Base-by-base conservation (phyloP, 2,888 invertebrate genomes). In the Lysandra coridon region DNA sequence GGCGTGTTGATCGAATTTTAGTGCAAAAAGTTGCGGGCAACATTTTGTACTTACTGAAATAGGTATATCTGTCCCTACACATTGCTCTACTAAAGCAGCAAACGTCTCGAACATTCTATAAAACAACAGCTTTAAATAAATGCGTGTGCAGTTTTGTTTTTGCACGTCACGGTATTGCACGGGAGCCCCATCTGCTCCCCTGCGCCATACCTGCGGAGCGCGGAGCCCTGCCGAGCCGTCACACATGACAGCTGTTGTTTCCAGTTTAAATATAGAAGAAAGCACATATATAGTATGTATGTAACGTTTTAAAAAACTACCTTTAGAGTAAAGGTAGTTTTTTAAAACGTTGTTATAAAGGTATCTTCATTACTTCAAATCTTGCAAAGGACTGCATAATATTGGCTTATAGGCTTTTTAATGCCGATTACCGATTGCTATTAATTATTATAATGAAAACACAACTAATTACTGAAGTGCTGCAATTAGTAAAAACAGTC, bases 91-190 rank as follows among this genome's bases (percentile, higher is more conserved):
- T 69, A 69, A 69, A 17, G 69, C 69, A 69, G 33, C 33, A 33
- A 17, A 69, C 14, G 17, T 12, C 64, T 30, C 10, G 64, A 7
- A 30, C 33, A 69, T 69, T 69, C 69, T 69, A 69, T 17, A 37
- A 30, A 69, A 69, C 69, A 14, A 69, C 12, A 4, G 74, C 74
- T 10, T n/a, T 23, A 23, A 49, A 74, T 74, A 75, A 49, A 49
- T 53, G 74, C n/a, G 75, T 12, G 75, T 75, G 49, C 44, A 74
- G 74, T 49, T 53, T 76, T 53, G 76, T 76, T 49, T 74, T 53
- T 76, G 33, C 53, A 30, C 30, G 76, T 76, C 76, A 76, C 57
- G 76, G 53, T 49, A 49, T 49, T 53, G 57, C 76, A 76, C 76
- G 57, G 57, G 76, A 6, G 14, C 76, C 57, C 14, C 23, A 33